Conservation (phyloP, 2,113 vertebrate species). For the Apteryx mantelli region DNA sequence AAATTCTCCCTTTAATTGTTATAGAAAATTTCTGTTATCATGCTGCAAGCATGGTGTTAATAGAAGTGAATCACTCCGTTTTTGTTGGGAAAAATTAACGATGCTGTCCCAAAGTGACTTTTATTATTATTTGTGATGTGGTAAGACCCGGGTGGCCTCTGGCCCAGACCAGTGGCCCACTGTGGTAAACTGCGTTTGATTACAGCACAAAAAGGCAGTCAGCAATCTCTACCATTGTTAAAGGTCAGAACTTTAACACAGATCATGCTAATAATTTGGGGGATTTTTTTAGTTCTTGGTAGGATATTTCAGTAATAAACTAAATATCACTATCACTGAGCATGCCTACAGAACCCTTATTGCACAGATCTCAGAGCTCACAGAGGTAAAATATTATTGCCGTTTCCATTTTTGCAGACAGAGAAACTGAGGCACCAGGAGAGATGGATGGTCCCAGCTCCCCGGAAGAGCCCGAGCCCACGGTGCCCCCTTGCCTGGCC, state of each 20-base stretch:
- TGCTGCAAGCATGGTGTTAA: neutral
- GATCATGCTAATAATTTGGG: neutral
- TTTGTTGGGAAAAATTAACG: neutral
- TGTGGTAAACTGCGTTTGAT: neutral
- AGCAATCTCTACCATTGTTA: neutral
- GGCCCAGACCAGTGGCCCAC: neutral
- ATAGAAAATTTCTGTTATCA: neutral
- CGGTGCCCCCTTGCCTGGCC: accelerated
- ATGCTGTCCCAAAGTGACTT: neutral
- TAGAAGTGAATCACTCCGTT: neutral
- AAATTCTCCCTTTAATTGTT: neutral
- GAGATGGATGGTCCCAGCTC: neutral
- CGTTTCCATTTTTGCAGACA: neutral
- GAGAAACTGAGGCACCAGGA: neutral
- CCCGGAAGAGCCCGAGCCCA: neutral
- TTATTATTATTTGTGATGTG: neutral
- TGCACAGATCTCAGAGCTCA: neutral
- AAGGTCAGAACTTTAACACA: neutral
- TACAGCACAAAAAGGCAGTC: neutral
- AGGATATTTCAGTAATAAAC: neutral
- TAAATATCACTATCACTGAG: neutral
- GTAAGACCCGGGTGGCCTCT: neutral
- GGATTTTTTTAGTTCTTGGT: neutral
- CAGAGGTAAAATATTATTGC: neutral
- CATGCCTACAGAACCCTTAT: neutral